These are phyloP conservation scores for Labeo rohita DNA, from an alignment of 2,113 vertebrate genomes.

Conservation along the genomic window DNA sequence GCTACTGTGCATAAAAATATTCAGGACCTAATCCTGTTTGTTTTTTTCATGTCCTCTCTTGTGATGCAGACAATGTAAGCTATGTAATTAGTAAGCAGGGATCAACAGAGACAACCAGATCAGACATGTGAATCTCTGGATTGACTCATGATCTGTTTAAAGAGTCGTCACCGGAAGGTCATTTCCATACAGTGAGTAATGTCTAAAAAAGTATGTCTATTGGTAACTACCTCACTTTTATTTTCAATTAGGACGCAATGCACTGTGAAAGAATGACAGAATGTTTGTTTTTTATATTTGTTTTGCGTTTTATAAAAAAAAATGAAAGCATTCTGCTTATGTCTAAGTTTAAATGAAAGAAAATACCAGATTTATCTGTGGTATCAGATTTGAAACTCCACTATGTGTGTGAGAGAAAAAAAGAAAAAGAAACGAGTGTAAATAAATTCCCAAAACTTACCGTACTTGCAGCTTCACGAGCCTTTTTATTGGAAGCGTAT, in stretches of 20 bases:
- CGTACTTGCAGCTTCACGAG: conserved; percentile 82
- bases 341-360: neutral
- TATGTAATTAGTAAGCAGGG: conserved; percentile 42
- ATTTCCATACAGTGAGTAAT: conserved; percentile 57
- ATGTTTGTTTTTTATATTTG: neutral
- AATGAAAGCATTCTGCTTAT: neutral
- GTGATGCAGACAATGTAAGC: conserved; percentile 4
- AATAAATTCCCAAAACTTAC: conserved; percentile 67
- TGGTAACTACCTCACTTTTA: neutral
- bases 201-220: conserved; percentile 10
- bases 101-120: conserved; percentile 51
- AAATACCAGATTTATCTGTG: neutral
- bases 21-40: conserved; percentile 2
- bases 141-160: conserved; percentile 62
- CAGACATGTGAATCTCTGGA: conserved; percentile 23
- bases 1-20: neutral
- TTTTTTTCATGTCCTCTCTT: neutral
- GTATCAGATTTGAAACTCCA: neutral
- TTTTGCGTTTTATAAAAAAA: neutral
- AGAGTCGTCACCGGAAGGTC: conserved; percentile 54
- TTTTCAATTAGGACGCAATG: conserved; percentile 8
- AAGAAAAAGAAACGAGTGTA: conserved; percentile 10
- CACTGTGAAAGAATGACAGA: neutral
- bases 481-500: conserved; percentile 86
- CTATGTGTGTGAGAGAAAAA: neutral